These are phyloP conservation scores for Otus scops DNA, from an alignment of 2,797 vertebrate species.

Conservation along the genomic window DNA sequence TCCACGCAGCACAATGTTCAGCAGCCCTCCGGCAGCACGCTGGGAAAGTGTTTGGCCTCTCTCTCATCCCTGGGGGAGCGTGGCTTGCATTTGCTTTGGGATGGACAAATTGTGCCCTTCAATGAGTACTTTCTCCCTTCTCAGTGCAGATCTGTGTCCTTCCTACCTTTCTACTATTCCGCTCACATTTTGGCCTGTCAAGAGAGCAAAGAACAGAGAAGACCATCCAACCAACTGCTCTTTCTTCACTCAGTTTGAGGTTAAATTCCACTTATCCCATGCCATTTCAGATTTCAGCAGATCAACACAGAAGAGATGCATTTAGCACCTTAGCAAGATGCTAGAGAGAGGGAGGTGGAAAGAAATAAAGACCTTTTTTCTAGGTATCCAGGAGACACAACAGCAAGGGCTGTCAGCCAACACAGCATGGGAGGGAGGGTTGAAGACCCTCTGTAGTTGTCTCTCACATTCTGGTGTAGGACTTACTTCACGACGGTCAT, in stretches of 20 bases:
- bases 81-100: neutral
- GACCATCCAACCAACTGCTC: neutral
- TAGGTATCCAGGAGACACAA: neutral
- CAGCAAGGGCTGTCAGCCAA: neutral
- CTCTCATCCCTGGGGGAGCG: neutral
- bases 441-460: neutral
- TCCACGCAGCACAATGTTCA: neutral
- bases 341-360: neutral
- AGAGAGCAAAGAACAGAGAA: neutral
- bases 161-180: neutral
- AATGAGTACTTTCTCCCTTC: neutral
- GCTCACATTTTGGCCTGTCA: neutral
- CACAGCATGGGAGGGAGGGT: neutral
- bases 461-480: neutral
- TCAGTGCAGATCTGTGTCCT: neutral
- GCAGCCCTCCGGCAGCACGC: neutral
- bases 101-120: neutral
- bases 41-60: neutral
- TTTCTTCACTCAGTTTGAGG: neutral
- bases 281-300: neutral
- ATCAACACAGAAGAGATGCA: accelerated
- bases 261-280: neutral
- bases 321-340: neutral
- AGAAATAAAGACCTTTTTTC: neutral
- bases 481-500: neutral